Base-by-base conservation (phyloP, 1,140 invertebrate species). In the Brachionus rotundiformis region DNA sequence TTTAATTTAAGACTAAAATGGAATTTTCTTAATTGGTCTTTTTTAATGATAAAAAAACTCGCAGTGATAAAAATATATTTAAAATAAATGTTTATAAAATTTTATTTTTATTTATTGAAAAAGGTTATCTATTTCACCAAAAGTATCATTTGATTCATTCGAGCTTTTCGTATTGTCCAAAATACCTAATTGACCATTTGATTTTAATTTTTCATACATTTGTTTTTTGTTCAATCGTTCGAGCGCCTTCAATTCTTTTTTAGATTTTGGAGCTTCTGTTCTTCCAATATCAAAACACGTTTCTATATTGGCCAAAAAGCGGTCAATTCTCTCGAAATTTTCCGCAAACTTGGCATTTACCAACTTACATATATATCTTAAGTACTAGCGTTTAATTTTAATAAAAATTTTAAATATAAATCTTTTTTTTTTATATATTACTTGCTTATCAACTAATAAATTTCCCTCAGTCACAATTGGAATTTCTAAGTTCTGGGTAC, bases 401-500 rank as follows among this genome's bases (percentile, higher is more conserved):
- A n/a, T 25, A 36, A 29, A 16, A 3, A 33, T 27, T 77, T 77
- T 16, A 16, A 77, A 4, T 11, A 29, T 4, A 19, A 49, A n/a
- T n/a, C n/a, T n/a, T n/a, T n/a, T n/a, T 33, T n/a, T 5, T 16
- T 41, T 4, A 19, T 3, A 2, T 4, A 13, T 75, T 49, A 77
- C 75, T 49, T 49, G n/a, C 11, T 47, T 6, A 79, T 41, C 47
- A 11, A 54, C 47, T 19, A 79, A 11, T 10, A 63, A 10, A 49
- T 31, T 39, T 27, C 59, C 76, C 31, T 25, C 31, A 19, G 47
- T 8, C n/a, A 49, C 54, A 25, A 79, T 63, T 16, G 76, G 76
- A n/a, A 47, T 59, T 29, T 79, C 76, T 54, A 79, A 63, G 41
- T 79, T 79, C 16, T 79, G 76, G 11, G 76, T 79, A 79, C 76